phyloP scores from a whole-genome alignment of 2,113 vertebrate genomes.

The Lamprologus ornatipinnis region DNA sequence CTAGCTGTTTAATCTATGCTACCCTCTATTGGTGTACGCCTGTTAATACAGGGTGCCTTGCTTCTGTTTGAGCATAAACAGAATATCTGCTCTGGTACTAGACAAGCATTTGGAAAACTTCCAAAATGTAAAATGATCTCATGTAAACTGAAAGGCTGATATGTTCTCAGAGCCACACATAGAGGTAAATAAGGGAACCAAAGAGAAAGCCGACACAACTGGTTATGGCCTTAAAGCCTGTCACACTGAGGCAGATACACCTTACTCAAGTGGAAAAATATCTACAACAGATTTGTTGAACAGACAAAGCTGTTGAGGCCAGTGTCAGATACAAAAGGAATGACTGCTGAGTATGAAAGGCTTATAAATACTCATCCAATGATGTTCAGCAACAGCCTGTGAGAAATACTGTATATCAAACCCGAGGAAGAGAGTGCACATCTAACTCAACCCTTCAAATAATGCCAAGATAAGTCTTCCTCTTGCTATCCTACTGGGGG shows the following conservation, averaged over 20 bases:
- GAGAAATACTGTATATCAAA: background rate
- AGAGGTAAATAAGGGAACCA: background rate
- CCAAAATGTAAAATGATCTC: background rate
- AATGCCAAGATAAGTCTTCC: background rate
- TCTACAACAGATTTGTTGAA: background rate
- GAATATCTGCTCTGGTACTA: background rate
- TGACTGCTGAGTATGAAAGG: background rate
- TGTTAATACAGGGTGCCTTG: background rate
- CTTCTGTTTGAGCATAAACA: background rate
- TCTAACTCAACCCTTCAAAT: background rate
- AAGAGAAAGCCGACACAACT: conserved; percentile 1
- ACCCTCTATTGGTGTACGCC: conserved; percentile 16
- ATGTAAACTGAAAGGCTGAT: background rate
- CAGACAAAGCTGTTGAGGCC: background rate
- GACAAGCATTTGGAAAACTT: background rate
- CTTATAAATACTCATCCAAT: background rate
- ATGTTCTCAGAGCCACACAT: background rate
- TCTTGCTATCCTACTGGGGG: background rate
- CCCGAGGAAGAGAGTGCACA: background rate
- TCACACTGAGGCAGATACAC: background rate
- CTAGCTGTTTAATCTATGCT: conserved; percentile 2
- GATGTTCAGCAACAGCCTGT: background rate
- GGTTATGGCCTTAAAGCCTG: background rate
- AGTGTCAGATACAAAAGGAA: background rate
- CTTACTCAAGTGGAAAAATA: background rate